phyloP scores from a whole-genome alignment of 1,140 invertebrate genomes.

The Philopotamus ludificatus region DNA sequence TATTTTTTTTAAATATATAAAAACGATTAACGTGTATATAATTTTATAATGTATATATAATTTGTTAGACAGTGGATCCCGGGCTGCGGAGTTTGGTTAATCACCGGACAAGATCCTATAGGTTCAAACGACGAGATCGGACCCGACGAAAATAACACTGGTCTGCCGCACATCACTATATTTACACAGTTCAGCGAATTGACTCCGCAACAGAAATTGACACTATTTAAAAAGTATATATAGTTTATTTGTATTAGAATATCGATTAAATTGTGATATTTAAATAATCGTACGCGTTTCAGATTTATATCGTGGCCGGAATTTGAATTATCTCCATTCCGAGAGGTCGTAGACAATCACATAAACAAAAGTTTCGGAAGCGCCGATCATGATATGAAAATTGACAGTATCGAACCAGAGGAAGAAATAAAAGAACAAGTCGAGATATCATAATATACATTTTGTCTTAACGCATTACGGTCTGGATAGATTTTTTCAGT shows the following conservation, averaged over 20 bases:
- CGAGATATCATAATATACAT: not conserved
- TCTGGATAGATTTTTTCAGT: no score
- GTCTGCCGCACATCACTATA: constrained; percentile 60
- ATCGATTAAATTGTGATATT: not conserved
- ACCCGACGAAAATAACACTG: constrained; percentile 46
- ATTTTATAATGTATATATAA: constrained; percentile 8
- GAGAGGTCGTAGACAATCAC: constrained; percentile 58
- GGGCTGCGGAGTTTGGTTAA: constrained; percentile 61
- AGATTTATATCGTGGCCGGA: constrained; percentile 62
- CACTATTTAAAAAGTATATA: constrained; percentile 56
- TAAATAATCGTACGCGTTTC: constrained; percentile 36
- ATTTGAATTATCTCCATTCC: constrained; percentile 58
- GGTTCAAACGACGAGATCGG: constrained; percentile 44
- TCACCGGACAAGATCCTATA: constrained; percentile 56
- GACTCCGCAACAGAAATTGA: constrained; percentile 56
- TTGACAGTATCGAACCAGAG: constrained; percentile 39
- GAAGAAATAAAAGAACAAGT: constrained; percentile 24
- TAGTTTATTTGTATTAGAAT: not conserved
- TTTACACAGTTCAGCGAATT: constrained; percentile 64
- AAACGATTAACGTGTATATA: not conserved
- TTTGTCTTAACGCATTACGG: not conserved
- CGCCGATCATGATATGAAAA: constrained; percentile 6
- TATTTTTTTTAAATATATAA: not conserved
- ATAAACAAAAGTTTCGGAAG: constrained; percentile 35
- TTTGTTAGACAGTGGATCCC: constrained; percentile 61